phyloP scores from a whole-genome alignment of 2,113 vertebrate genomes.

The Pimephales promelas region DNA sequence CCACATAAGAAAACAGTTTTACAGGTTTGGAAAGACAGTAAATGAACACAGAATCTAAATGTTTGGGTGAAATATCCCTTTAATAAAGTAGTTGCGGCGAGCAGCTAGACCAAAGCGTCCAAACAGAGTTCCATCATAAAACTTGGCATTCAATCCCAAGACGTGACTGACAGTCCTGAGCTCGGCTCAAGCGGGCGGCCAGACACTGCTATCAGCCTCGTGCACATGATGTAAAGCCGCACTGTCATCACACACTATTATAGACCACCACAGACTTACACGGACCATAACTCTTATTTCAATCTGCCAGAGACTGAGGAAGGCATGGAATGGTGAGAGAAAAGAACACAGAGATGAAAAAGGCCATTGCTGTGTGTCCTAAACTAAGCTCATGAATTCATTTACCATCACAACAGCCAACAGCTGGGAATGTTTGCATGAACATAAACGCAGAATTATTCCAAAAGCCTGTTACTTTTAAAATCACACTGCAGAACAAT shows the following conservation, averaged over 20 bases:
- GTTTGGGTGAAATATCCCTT: neutral
- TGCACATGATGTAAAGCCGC: slow-evolving; percentile 33
- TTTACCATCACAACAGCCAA: slow-evolving; percentile 2
- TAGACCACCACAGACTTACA: slow-evolving; percentile 35
- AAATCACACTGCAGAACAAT: neutral
- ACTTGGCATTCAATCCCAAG: slow-evolving; percentile 7
- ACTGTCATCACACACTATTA: slow-evolving; percentile 35
- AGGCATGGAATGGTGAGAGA: neutral
- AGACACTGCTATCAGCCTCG: slow-evolving; percentile 14
- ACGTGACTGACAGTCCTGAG: slow-evolving; percentile 16
- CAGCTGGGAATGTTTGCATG: slow-evolving; percentile 17
- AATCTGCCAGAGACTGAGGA: slow-evolving; percentile 2
- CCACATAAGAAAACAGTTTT: neutral
- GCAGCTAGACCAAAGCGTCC: neutral
- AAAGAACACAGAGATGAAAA: neutral
- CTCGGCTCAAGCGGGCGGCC: neutral
- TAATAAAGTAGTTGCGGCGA: neutral
- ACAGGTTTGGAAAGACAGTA: neutral
- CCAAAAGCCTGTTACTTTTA: slow-evolving; percentile 4
- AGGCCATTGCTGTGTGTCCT: neutral
- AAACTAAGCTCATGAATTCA: slow-evolving; percentile 3
- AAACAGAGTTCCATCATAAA: slow-evolving; percentile 6
- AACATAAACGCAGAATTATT: slow-evolving; percentile 26
- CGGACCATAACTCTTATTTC: slow-evolving; percentile 29
- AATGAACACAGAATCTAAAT: neutral